Evolutionary conservation across 2,888 invertebrate genomes (phyloP), one percentile per base, ranked within the genome.

Genomic region (Hecatera dysodea): DNA sequence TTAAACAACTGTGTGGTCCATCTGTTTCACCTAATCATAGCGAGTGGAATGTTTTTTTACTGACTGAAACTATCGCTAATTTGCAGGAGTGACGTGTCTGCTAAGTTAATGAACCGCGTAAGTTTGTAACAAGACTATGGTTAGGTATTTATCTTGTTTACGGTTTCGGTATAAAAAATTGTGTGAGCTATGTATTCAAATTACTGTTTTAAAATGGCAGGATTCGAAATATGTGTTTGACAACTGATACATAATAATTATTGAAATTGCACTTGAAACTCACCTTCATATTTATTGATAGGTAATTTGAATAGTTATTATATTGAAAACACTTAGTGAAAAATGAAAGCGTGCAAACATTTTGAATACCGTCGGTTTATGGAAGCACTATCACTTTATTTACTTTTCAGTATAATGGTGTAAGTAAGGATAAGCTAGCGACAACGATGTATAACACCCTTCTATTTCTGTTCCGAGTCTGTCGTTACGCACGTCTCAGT

Each of bases 81-180:
- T 55, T 7, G 36, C 61, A 63, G n/a, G 46, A 42, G 36, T 76
- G 19, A 56, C n/a, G 27, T 27, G 60, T 63, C 50, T 56, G 24
- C 36, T 46, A 12, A n/a, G 60, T 55, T 22, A 55, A 61, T n/a
- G 44, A n/a, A 27, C 46, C 29, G 29, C 27, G 50, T 67, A 50
- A 27, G 86, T 89, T 88, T 88, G 88, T 88, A 86, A 76, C 75
- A 86, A 84, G 80, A 83, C 73, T 84, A 87, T 81, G 81, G 72
- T 72, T 74, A 52, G 76, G 75, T 67, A 78, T 78, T 83, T 83
- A 74, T 80, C 69, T 81, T 85, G 66, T 80, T 84, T 79, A 80
- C 71, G 88, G 88, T 87, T 87, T 82, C 69, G 81, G 82, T 78
- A 81, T 81, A 84, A 79, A 81, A n/a, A 81, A 82, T 80, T 84